These are phyloP conservation scores for Drosophila kokeensis DNA, from an alignment of 2,888 invertebrate genomes.

Conservation along the genomic window DNA sequence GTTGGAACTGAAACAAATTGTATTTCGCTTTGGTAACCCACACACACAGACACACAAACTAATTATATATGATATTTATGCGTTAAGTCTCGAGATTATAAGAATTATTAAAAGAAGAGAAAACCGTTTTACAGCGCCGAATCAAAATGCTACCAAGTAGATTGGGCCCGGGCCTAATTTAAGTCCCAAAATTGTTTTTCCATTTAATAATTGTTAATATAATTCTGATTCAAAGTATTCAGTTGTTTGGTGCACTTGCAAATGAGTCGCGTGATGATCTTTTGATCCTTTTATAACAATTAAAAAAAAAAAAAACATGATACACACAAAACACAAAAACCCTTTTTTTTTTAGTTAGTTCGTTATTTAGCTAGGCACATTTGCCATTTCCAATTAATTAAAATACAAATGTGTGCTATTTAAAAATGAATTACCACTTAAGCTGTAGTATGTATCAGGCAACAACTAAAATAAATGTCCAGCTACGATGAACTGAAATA, in stretches of 20 bases:
- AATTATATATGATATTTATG: slow-evolving; percentile 28
- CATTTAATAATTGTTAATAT: slow-evolving; percentile 30
- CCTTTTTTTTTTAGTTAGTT: slow-evolving; percentile 39
- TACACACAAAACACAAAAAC: slow-evolving; percentile 9
- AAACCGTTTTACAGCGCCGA: slow-evolving; percentile 15
- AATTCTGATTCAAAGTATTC: slow-evolving; percentile 38
- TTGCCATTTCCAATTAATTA: slow-evolving; percentile 68
- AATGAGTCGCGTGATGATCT: slow-evolving; percentile 32
- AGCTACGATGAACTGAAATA: slow-evolving; percentile 55
- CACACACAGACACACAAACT: slow-evolving; percentile 10
- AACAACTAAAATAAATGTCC: slow-evolving; percentile 41
- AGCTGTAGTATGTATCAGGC: slow-evolving; percentile 37
- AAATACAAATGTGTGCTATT: slow-evolving; percentile 13
- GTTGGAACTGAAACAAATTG: slow-evolving; percentile 68
- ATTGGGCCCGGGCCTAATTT: background rate
- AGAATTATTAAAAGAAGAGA: slow-evolving; percentile 44
- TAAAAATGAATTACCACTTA: slow-evolving; percentile 22
- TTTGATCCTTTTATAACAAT: slow-evolving; percentile 41
- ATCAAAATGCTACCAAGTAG: slow-evolving; percentile 28
- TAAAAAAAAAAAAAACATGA: slow-evolving; percentile 11
- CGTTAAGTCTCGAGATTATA: slow-evolving; percentile 21
- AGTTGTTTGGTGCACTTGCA: slow-evolving; percentile 33
- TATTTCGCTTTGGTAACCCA: slow-evolving; percentile 37
- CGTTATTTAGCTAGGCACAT: slow-evolving; percentile 59
- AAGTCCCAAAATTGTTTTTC: slow-evolving; percentile 14